Conservation (phyloP, 1,140 invertebrate species). For the Prorops nasuta region DNA sequence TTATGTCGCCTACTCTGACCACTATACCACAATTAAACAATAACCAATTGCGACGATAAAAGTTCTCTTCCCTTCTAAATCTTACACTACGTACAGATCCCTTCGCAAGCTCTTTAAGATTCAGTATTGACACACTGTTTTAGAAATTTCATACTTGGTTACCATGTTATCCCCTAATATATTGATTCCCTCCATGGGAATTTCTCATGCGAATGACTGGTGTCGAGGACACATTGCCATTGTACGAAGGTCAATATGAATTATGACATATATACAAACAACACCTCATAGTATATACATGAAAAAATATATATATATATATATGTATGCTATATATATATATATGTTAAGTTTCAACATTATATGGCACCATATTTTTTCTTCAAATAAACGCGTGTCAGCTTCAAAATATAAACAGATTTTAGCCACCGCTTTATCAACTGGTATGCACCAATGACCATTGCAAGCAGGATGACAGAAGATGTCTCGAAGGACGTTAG, state of each 20-base stretch:
- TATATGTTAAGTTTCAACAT: constrained; percentile 51
- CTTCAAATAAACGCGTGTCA: constrained; percentile 33
- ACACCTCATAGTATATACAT: constrained; percentile 54
- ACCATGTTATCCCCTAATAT: constrained; percentile 14
- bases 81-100: constrained; percentile 16
- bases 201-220: constrained; percentile 19
- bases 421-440: constrained; percentile 15
- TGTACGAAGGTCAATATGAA: constrained; percentile 39
- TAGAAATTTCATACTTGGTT: constrained; percentile 13
- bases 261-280: constrained; percentile 56
- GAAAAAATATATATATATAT: constrained; percentile 48
- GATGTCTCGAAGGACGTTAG: constrained; percentile 17
- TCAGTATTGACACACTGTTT: constrained; percentile 21
- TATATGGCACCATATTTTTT: constrained; percentile 48
- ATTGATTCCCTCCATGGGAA: constrained; percentile 16
- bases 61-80: constrained; percentile 18
- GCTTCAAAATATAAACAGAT: constrained; percentile 40
- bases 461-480: constrained; percentile 8
- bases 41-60: constrained; percentile 45
- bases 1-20: constrained; percentile 51
- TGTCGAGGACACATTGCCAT: constrained; percentile 29
- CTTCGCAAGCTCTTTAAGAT: constrained; percentile 27
- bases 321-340: too few species aligned
- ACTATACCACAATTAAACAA: constrained; percentile 49
- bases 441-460: background rate